These are phyloP conservation scores for Zele albiditarsus DNA, from an alignment of 2,888 invertebrate genomes.

Conservation along the genomic window DNA sequence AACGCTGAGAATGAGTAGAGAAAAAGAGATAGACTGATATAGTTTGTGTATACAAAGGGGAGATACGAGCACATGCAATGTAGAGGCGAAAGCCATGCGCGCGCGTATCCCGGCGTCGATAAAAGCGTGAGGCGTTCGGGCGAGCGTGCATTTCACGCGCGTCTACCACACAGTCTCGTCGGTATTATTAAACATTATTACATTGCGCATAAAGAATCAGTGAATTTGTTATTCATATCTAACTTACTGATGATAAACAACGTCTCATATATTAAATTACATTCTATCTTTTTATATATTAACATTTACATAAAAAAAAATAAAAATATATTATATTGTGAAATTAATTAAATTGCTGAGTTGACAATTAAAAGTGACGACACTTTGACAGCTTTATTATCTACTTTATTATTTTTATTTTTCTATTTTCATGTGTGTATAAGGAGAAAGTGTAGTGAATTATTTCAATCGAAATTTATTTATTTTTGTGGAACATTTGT, in stretches of 20 bases:
- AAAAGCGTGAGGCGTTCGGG: conserved; percentile 64
- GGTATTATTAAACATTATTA: not conserved
- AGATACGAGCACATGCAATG: conserved; percentile 47
- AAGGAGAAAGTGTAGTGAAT: not conserved
- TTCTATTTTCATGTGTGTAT: not conserved
- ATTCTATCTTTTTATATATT: no score
- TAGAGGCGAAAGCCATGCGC: conserved; percentile 50
- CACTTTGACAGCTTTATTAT: not conserved
- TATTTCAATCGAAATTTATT: not conserved
- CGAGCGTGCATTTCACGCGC: conserved; percentile 67
- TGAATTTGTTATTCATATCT: no score
- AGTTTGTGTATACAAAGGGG: conserved; percentile 7
- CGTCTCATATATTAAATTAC: no score
- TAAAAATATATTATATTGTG: no score
- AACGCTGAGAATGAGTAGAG: not conserved
- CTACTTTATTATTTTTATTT: not conserved
- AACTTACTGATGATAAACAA: no score
- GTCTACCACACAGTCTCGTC: conserved; percentile 51
- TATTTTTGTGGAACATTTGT: not conserved
- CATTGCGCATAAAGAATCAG: no score
- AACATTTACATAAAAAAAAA: not conserved
- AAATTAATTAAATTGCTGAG: not conserved
- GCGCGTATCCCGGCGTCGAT: conserved; percentile 59
- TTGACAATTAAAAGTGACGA: not conserved
- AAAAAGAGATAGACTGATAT: not conserved